These are phyloP conservation scores for Watsonalla binaria DNA, from an alignment of 2,888 invertebrate genomes.

Conservation along the genomic window DNA sequence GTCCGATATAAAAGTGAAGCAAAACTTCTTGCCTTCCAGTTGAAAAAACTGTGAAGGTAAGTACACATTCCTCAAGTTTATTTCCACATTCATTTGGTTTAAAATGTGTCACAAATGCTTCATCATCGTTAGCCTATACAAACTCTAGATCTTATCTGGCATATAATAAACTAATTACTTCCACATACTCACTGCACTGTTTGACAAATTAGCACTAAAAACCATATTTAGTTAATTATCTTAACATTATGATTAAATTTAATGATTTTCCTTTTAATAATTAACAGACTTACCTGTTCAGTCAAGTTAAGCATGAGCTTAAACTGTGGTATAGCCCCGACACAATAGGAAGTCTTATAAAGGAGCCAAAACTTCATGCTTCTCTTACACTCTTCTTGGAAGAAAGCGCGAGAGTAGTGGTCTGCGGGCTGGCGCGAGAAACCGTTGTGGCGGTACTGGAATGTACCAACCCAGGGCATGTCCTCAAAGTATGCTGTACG, in stretches of 20 bases:
- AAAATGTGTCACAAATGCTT: too few species aligned
- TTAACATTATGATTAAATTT: too few species aligned
- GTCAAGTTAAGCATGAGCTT: conserved; percentile 81
- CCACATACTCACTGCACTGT: too few species aligned
- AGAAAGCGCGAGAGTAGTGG: conserved; percentile 92
- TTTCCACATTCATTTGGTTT: too few species aligned
- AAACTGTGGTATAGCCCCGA: conserved; percentile 87
- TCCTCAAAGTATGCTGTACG: conserved; percentile 93
- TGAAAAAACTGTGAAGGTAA: conserved; percentile 16
- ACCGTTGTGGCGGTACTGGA: conserved; percentile 93
- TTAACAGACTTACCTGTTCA: conserved; percentile 74
- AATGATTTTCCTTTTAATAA: too few species aligned
- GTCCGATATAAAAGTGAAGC: conserved; percentile 91
- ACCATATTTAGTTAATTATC: too few species aligned
- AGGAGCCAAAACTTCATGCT: conserved; percentile 22
- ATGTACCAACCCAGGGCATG: conserved; percentile 89
- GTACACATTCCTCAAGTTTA: not conserved
- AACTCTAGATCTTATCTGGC: too few species aligned
- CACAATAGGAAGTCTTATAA: conserved; percentile 61
- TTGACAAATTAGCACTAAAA: too few species aligned
- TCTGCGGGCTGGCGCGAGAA: conserved; percentile 91
- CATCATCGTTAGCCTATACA: too few species aligned
- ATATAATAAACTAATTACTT: too few species aligned
- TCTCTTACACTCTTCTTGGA: conserved; percentile 77
- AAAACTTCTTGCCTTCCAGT: conserved; percentile 80